These are phyloP conservation scores for Pararge aegeria DNA, from an alignment of 1,140 invertebrate genomes.

Conservation along the genomic window DNA sequence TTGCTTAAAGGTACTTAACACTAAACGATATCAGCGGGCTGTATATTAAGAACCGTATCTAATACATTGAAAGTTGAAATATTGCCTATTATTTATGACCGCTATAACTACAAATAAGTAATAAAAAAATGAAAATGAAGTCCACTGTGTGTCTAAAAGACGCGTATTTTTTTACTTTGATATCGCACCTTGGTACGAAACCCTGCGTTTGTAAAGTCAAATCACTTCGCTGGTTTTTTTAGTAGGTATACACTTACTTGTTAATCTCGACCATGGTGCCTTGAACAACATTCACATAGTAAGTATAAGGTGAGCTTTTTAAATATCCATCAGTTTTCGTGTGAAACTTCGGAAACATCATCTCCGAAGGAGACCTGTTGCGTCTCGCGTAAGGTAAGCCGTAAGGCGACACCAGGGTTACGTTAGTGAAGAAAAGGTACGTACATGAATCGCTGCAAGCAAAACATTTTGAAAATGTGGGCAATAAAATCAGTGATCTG, in stretches of 20 bases:
- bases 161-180: no score
- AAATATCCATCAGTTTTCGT: slow-evolving; percentile 72
- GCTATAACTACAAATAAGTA: no score
- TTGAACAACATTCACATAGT: slow-evolving; percentile 80
- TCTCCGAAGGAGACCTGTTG: slow-evolving; percentile 48
- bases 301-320: slow-evolving; percentile 72
- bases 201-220: no score
- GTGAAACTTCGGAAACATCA: slow-evolving; percentile 76
- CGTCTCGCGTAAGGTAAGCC: slow-evolving; percentile 81
- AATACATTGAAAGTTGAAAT: no score
- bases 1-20: no score
- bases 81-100: no score
- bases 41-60: no score
- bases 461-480: background rate
- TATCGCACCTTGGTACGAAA: no score
- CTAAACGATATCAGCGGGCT: no score
- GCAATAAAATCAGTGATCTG: background rate
- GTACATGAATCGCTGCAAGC: slow-evolving; percentile 52
- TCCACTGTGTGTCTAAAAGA: no score
- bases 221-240: no score
- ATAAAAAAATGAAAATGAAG: no score
- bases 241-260: slow-evolving; percentile 73
- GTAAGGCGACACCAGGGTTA: slow-evolving; percentile 83
- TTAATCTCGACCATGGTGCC: slow-evolving; percentile 78
- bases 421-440: slow-evolving; percentile 78